Evolutionary conservation across 2,113 vertebrate genomes (phyloP).

Genomic region (Sturnira hondurensis): DNA sequence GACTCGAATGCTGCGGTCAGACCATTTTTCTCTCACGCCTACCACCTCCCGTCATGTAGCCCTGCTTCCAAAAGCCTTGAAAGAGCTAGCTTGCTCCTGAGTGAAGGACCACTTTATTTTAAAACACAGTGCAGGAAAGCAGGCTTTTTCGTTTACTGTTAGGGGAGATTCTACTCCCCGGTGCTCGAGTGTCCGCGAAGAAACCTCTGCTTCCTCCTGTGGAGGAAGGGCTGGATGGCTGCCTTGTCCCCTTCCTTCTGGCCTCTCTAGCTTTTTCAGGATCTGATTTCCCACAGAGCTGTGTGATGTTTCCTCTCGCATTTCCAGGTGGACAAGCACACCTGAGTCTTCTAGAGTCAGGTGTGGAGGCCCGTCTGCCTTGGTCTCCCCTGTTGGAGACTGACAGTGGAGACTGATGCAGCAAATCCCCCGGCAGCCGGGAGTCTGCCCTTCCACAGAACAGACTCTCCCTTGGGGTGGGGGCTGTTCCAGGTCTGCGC

Average conservation of each 20-base stretch:
- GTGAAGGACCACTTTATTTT: not conserved
- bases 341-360: not conserved
- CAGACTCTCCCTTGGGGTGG: not conserved
- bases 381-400: not conserved
- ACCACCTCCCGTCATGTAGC: not conserved
- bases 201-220: not conserved
- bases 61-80: not conserved
- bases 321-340: not conserved
- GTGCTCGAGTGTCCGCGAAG: not conserved
- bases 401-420: not conserved
- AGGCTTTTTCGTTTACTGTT: not conserved
- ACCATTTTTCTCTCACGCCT: not conserved
- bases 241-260: not conserved
- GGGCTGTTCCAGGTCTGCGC: not conserved
- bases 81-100: not conserved
- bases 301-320: not conserved
- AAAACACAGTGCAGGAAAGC: not conserved
- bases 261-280: not conserved
- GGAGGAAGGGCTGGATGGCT: not conserved
- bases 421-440: not conserved
- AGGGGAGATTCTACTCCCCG: not conserved
- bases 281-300: not conserved
- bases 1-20: not conserved
- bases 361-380: not conserved
- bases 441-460: not conserved